These are phyloP conservation scores for Triops longicaudatus DNA, from an alignment of 1,140 invertebrate genomes.

Conservation along the genomic window DNA sequence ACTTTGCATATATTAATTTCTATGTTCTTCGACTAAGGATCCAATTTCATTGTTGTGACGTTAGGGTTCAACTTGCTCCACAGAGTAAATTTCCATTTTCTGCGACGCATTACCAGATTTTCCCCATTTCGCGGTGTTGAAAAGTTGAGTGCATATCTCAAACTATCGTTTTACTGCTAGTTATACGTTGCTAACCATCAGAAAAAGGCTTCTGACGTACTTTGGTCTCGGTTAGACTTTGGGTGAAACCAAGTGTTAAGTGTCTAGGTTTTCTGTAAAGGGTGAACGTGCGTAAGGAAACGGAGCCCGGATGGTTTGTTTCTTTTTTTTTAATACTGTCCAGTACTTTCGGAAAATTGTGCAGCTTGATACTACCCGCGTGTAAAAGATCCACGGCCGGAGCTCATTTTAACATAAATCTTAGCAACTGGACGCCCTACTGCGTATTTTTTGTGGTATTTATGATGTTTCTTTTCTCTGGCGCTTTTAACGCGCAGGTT, in stretches of 20 bases:
- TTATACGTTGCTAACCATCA: no score
- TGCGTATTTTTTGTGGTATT: conserved; percentile 1
- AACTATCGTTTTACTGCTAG: no score
- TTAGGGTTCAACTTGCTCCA: neutral
- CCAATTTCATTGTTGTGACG: neutral
- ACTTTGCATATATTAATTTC: no score
- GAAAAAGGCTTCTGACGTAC: no score
- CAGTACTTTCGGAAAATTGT: neutral
- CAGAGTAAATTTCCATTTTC: neutral
- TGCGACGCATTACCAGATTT: neutral
- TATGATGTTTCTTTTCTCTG: neutral
- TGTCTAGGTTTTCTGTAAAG: neutral
- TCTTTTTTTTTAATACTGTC: neutral
- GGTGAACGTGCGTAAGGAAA: neutral
- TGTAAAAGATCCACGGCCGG: neutral
- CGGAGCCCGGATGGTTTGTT: neutral
- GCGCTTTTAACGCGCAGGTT: neutral
- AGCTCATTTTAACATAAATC: neutral
- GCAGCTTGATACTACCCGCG: neutral
- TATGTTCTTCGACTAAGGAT: neutral
- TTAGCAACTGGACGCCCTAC: conserved; percentile 6
- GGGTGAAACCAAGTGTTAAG: neutral
- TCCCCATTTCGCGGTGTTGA: no score
- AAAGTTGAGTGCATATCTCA: no score
- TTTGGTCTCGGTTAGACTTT: no score